Conservation (phyloP, 2,888 invertebrate genomes). For the Sinohyriopsis cumingii region DNA sequence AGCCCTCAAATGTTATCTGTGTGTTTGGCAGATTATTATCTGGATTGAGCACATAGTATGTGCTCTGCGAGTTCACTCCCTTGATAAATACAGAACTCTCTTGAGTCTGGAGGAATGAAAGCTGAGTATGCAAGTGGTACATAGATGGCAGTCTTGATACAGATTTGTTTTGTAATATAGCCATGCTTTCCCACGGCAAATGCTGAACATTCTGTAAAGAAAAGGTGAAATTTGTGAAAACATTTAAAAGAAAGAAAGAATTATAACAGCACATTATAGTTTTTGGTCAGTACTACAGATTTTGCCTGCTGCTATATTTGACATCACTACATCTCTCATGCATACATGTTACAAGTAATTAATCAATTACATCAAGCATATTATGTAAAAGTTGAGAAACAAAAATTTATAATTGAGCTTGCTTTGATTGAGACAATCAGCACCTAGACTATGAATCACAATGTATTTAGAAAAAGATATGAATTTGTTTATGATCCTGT, state of each 20-base stretch:
- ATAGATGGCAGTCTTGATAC: slow-evolving; percentile 83
- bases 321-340: background rate
- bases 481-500: too few relatives aligned
- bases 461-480: too few relatives aligned
- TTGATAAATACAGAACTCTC: slow-evolving; percentile 39
- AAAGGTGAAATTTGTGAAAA: slow-evolving; percentile 3
- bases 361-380: too few relatives aligned
- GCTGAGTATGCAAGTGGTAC: slow-evolving; percentile 65
- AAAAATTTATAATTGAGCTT: too few relatives aligned
- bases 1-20: slow-evolving; percentile 74
- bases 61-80: slow-evolving; percentile 74
- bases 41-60: slow-evolving; percentile 81
- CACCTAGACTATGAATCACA: too few relatives aligned
- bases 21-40: slow-evolving; percentile 80
- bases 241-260: background rate
- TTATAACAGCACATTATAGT: background rate
- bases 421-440: too few relatives aligned
- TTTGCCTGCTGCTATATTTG: too few relatives aligned
- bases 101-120: slow-evolving; percentile 36
- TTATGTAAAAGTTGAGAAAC: too few relatives aligned
- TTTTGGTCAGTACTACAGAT: too few relatives aligned
- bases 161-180: slow-evolving; percentile 79
- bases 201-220: slow-evolving; percentile 76
- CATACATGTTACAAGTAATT: background rate
- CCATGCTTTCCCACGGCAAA: slow-evolving; percentile 86